Conservation (phyloP, 2,888 invertebrate genomes). For the Thalpophila matura region DNA sequence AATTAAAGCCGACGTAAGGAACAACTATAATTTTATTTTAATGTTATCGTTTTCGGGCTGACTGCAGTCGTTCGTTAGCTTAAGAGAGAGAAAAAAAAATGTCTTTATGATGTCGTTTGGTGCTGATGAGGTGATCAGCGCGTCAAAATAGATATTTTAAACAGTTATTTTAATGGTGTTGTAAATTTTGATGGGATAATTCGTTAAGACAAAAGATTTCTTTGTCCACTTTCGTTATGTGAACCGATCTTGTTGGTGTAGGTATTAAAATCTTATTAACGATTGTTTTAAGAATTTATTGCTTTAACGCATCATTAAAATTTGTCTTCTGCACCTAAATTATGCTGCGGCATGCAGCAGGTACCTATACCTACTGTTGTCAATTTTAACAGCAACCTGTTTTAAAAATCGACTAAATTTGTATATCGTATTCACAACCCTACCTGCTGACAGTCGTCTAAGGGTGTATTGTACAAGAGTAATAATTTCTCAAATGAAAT, state of each 20-base stretch:
- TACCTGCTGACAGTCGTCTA: too few relatives aligned
- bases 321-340: conserved; percentile 12
- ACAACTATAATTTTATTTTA: conserved; percentile 85
- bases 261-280: neutral
- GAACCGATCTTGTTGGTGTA: conserved; percentile 13
- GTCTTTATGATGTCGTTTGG: conserved; percentile 66
- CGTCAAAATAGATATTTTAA: conserved; percentile 62
- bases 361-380: too few relatives aligned
- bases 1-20: conserved; percentile 83
- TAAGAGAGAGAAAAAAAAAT: conserved; percentile 45
- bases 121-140: conserved; percentile 60
- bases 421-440: too few relatives aligned
- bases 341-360: too few relatives aligned
- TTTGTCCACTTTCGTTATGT: conserved; percentile 33
- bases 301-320: conserved; percentile 12
- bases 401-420: too few relatives aligned
- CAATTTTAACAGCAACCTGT: too few relatives aligned
- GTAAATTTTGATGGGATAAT: conserved; percentile 57
- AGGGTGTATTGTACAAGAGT: too few relatives aligned
- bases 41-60: conserved; percentile 72
- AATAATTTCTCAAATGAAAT: too few relatives aligned
- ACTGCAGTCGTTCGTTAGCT: conserved; percentile 73
- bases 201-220: conserved; percentile 42
- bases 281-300: neutral
- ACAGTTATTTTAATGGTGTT: conserved; percentile 46